Conservation (phyloP, 2,113 vertebrate genomes). For the Lepidothrix coronata region DNA sequence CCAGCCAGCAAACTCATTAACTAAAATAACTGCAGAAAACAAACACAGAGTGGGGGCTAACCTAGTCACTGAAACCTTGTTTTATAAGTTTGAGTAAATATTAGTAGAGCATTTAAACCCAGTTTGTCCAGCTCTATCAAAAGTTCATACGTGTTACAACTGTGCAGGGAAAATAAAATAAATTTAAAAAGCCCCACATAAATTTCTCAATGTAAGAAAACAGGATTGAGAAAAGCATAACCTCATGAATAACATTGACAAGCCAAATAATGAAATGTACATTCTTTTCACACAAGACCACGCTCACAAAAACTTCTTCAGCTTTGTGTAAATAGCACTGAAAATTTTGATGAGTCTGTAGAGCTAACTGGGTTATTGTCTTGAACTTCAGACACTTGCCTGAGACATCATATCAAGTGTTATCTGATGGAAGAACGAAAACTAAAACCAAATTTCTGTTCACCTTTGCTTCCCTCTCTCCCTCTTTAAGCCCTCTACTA, state of each 20-base stretch:
- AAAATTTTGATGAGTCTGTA: background rate
- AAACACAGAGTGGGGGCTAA: constrained; percentile 21
- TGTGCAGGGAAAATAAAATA: background rate
- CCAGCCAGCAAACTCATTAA: constrained; percentile 51
- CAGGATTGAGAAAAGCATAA: background rate
- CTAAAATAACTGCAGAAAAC: constrained; percentile 52
- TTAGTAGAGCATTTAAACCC: background rate
- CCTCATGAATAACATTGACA: background rate
- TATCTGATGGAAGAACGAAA: background rate
- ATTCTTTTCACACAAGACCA: background rate
- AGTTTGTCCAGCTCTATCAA: background rate
- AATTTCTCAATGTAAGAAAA: background rate
- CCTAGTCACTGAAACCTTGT: background rate
- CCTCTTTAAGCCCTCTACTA: accelerated
- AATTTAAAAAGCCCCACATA: accelerated
- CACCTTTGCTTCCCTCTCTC: accelerated
- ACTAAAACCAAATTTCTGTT: background rate
- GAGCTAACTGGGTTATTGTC: background rate
- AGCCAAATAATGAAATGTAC: background rate
- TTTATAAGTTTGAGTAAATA: constrained; percentile 19
- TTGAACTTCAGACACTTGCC: background rate
- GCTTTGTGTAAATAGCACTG: background rate
- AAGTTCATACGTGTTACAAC: background rate
- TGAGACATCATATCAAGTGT: background rate
- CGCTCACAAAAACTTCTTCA: background rate